phyloP scores from a whole-genome alignment of 2,797 vertebrate species.

The Eulemur mongoz region DNA sequence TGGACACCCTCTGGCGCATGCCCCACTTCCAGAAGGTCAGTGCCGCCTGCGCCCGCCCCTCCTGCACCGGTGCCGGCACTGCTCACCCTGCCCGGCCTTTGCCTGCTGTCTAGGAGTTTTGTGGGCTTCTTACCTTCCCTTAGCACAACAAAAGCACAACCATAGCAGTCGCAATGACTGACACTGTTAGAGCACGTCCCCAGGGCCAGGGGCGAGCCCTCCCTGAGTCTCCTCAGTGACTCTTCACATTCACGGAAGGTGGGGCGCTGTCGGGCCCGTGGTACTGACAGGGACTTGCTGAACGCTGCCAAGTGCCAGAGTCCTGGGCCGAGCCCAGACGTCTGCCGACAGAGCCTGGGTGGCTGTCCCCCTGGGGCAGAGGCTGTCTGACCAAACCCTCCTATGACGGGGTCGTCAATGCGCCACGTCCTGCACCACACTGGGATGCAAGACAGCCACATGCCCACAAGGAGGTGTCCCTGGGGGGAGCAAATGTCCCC shows the following conservation, averaged over 20 bases:
- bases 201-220: neutral
- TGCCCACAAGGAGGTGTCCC: neutral
- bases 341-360: neutral
- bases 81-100: rapidly evolving
- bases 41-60: neutral
- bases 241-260: rapidly evolving
- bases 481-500: neutral
- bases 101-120: neutral
- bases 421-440: neutral
- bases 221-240: neutral
- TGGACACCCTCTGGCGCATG: slow-evolving; percentile 86
- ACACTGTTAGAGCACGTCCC: too few relatives aligned
- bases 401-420: neutral
- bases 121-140: rapidly evolving
- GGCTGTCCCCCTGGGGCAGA: neutral
- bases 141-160: too few relatives aligned
- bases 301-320: neutral
- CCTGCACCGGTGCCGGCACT: rapidly evolving
- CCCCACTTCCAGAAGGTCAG: slow-evolving; percentile 88
- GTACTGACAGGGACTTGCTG: neutral
- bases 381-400: neutral
- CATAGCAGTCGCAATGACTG: rapidly evolving
- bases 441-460: neutral
- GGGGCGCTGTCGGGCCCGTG: neutral
- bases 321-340: neutral